Evolutionary conservation across 1,140 invertebrate species (phyloP).

Genomic region (Listronotus bonariensis): DNA sequence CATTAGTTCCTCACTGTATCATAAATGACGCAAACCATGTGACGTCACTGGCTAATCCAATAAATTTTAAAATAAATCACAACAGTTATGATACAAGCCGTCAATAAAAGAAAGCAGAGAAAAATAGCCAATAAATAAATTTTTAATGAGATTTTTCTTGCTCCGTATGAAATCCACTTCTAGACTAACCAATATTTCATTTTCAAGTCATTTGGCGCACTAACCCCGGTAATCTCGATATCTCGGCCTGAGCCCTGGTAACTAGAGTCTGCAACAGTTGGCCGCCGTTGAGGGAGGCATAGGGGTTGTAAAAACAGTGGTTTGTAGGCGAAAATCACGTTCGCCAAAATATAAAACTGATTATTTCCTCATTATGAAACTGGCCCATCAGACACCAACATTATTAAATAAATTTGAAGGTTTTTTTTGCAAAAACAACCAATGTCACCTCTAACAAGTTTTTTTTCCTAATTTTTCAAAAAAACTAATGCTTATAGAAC

Average conservation of each 20-base stretch:
- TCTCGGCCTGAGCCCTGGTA: conserved; percentile 24
- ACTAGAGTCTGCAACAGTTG: conserved; percentile 24
- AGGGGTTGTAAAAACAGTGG: not conserved
- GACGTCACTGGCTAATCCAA: too few species aligned
- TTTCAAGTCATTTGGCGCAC: conserved; percentile 22
- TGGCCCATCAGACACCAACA: too few species aligned
- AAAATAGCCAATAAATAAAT: conserved; percentile 7
- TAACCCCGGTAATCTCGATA: conserved; percentile 23
- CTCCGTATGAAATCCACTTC: conserved; percentile 13
- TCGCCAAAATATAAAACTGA: too few species aligned
- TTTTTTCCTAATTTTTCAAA: too few species aligned
- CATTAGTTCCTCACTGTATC: too few species aligned
- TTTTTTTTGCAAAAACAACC: too few species aligned
- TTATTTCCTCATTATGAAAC: too few species aligned
- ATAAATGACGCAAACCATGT: too few species aligned
- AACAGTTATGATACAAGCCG: too few species aligned
- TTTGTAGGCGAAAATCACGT: not conserved
- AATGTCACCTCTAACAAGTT: too few species aligned
- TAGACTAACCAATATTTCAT: conserved; percentile 23
- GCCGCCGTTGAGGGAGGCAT: not conserved
- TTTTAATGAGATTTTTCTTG: not conserved
- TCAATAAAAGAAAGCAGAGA: not conserved
- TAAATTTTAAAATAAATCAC: not conserved
- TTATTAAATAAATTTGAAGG: too few species aligned
- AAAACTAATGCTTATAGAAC: too few species aligned